Evolutionary conservation across 2,888 invertebrate species (phyloP), one percentile per base, ranked within the genome.

Genomic region (Germaria angustata): DNA sequence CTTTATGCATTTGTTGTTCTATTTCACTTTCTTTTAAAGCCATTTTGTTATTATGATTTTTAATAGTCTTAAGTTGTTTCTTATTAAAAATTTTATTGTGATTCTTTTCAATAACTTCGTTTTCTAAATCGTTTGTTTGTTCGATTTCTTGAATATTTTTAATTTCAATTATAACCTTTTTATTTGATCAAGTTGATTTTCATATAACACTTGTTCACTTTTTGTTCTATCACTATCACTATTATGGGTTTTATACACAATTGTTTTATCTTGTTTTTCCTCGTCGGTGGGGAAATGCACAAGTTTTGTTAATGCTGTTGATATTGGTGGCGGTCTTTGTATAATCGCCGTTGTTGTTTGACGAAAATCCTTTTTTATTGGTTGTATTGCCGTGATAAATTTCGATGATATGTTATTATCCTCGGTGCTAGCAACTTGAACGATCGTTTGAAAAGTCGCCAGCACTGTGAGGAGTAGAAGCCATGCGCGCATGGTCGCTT

Each of bases 401-500:
- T 86, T 87, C 85, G 86, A 85, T 84, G 90, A 88, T 90, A 89
- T 88, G 41, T 78, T 68, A 63, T 81, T 81, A 87, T 90, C 91
- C 89, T 91, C 91, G 88, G 91, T 91, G 92, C 92, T 90, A 91
- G 91, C 91, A 91, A 91, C 91, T 90, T 90, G 91, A 88, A 89
- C 89, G 87, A 89, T 89, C 86, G 89, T 87, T 90, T 89, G 89
- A 88, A 90, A 90, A 90, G 92, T 91, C 91, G 91, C 91, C 91
- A 91, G 91, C 92, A 91, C 91, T 91, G 89, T 89, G 89, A 91
- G 89, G 90, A 91, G 88, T 90, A 91, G 88, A 88, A 91, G 90
- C 91, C 91, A 91, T 90, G 90, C 91, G 91, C 91, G 92, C 91
- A 91, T 91, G 90, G 90, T 91, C 91, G 91, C 90, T 91, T 90